Base-by-base conservation (phyloP, 2,113 vertebrate species). In the Urocitellus parryii region DNA sequence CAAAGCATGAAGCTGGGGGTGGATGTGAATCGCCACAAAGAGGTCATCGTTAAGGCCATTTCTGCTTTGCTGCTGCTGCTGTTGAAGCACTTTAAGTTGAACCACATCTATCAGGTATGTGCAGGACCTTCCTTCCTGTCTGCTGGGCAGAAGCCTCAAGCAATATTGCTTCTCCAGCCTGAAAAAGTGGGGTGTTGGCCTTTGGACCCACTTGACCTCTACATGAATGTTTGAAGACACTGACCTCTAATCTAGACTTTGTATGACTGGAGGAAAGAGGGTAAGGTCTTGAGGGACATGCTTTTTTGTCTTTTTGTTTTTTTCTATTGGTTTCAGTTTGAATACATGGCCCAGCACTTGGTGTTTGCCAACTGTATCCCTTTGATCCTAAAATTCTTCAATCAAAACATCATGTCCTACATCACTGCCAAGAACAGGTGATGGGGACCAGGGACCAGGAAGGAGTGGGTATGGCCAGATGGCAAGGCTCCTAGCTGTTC, bases 361-460 rank as follows among this genome's bases (percentile, higher is more conserved):
- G 99, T 99, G 80, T 99, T 99, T 92, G 99, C 99, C 96, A 99
- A 99, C 98, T 99, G 99, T 97, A 99, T 99, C 96, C 99, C 99
- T 0, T 99, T 99, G 98, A 99, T 99, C 95, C 98, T 99, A 32
- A 99, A 99, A 99, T 99, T 99, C 98, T 99, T 99, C 99, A 99
- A 99, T 98, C 99, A 99, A 98, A 99, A 99, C 98, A 99, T 99
- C 97, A 99, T 99, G 99, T 99, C 99, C 34, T 99, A 99, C 98
- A 99, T 99, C 98, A 99, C 99, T 45, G 99, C 99, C 91, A 99
- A 99, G 98, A 99, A 99, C 98, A 99, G 99, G 99, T 99, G 98
- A 93, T 4, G 4, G 63, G 80, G 39, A 22, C 58, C 61, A 17
- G 51, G 34, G 76, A 65, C 63, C 61, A 56, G 74, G 77, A 77